Evolutionary conservation across 2,888 invertebrate species (phyloP), one percentile per base, ranked within the genome.

Genomic region (Drepanosiphum platanoidis): DNA sequence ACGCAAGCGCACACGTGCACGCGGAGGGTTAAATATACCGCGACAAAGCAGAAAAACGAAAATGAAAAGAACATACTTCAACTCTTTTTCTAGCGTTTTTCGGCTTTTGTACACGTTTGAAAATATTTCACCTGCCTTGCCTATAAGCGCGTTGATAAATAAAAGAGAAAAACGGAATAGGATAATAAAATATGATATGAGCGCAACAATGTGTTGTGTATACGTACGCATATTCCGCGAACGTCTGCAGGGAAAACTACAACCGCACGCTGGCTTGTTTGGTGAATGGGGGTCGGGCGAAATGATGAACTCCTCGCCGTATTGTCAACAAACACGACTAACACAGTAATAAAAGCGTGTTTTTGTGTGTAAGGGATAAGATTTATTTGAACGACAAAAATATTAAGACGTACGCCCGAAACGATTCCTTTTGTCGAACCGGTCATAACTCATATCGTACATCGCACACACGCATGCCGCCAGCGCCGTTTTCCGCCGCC

Each of bases 291-390:
- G 70, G 27, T 66, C 34, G 58, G 71, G 36, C 71, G 81, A 81
- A 15, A 83, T 74, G 83, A 83, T 83, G 83, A 83, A 83, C 83
- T 83, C 81, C 22, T 11, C 74, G 30, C 13, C 80, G 52, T 18
- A 75, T 84, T 84, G 83, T 84, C 83, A 68, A 84, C 83, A 83
- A 74, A 84, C 83, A 83, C 27, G 46, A 52, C 52, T 46, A 58
- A 83, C 82, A 83, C 64, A 30, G 83, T 22, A 68, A 84, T 84
- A 84, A 84, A 75, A 84, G 83, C 52, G 83, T 84, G 83, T 83
- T 84, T 74, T 42, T 52, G 36, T 36, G 27, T 75, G 75, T 61
- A 66, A 75, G 18, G 75, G 34, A 46, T 27, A 11, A 80, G 68
- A 84, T 84, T 82, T 74, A 82, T 82, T 32, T 46, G 71, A 22